Evolutionary conservation across 1,140 invertebrate species (phyloP), one percentile per base, ranked within the genome.

Genomic region (Myzus persicae): DNA sequence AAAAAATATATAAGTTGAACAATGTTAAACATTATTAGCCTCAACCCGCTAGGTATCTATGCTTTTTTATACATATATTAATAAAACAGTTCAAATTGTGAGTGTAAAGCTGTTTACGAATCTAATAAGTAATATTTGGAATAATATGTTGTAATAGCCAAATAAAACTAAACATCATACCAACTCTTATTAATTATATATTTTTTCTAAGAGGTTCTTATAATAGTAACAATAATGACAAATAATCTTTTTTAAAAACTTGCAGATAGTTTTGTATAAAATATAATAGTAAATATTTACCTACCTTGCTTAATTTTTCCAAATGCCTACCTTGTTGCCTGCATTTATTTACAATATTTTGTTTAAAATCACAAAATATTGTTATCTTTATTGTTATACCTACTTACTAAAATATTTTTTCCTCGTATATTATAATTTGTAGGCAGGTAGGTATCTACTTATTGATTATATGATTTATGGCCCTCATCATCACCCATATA

Each of bases 271-370:
- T 76, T 76, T n/a, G 14, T 36, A n/a, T 76, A 18, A 76, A 76
- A 76, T 76, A 76, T 76, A n/a, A 76, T 67, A n/a, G 18, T 76
- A 76, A 76, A n/a, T 76, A n/a, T n/a, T n/a, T n/a, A n/a, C n/a
- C n/a, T n/a, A 67, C 14, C n/a, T n/a, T 18, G 26, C 4, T 31
- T 67, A 67, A 26, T 31, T 31, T 67, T 51, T 51, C 48, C 20
- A 67, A 67, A 11, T 67, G 4, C 26, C 9, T 67, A 31, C 31
- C 4, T 67, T 14, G 9, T 11, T 67, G 14, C 24, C 48, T 51
- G 24, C 22, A 51, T 51, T 22, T 51, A 51, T 51, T 51, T 22
- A 51, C 20, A 51, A n/a, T n/a, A n/a, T n/a, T 51, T 51, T 51
- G 0, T 51, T 7, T 51, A 51, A 5, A 0, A 14, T 51, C 4